Evolutionary conservation across 2,888 invertebrate species (phyloP).

Genomic region (Pseudococcus longispinus): DNA sequence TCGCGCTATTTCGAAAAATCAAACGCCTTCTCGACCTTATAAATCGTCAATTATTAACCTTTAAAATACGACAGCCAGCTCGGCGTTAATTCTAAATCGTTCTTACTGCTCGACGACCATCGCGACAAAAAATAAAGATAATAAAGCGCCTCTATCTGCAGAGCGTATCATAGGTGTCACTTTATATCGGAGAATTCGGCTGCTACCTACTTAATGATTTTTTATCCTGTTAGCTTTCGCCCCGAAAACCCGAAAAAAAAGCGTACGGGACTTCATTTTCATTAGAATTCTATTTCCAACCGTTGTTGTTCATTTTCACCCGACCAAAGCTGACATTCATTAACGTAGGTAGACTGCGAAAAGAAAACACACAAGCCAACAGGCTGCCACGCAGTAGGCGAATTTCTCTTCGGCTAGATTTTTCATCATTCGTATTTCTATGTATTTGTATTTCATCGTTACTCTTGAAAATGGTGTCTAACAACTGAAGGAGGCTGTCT

Average conservation of each 20-base stretch:
- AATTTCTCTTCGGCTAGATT: background rate
- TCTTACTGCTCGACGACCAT: background rate
- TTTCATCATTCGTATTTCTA: background rate
- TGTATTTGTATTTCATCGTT: too few species aligned
- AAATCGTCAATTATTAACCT: slow-evolving; percentile 7
- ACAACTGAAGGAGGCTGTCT: too few species aligned
- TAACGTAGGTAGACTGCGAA: background rate
- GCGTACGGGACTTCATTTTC: background rate
- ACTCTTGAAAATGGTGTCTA: too few species aligned
- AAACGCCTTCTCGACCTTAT: background rate
- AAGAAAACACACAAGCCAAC: background rate
- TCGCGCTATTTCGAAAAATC: background rate
- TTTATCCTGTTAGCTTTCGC: slow-evolving; percentile 15
- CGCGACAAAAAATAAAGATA: background rate
- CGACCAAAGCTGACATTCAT: slow-evolving; percentile 1
- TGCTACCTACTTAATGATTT: slow-evolving; percentile 30
- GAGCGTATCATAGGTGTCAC: background rate
- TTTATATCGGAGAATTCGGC: background rate
- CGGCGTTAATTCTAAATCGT: background rate
- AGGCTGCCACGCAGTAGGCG: background rate
- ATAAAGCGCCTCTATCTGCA: background rate
- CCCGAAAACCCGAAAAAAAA: background rate
- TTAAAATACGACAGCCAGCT: background rate
- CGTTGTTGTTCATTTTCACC: background rate
- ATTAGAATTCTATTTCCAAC: background rate